phyloP scores from a whole-genome alignment of 2,797 vertebrate genomes.

The Pseudotriccus pelzelni region DNA sequence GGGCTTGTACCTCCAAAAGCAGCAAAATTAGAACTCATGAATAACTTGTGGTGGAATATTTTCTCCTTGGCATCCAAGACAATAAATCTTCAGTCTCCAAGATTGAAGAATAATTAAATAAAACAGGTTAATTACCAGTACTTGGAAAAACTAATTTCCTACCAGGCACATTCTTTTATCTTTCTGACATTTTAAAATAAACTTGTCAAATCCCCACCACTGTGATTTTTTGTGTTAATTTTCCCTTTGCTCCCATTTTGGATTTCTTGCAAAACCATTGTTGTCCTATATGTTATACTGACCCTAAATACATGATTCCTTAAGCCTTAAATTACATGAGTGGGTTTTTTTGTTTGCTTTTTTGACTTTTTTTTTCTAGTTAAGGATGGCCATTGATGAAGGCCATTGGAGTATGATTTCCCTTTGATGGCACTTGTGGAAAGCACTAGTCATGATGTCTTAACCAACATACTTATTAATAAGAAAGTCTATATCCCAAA shows the following conservation, averaged over 20 bases:
- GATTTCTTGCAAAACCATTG: neutral
- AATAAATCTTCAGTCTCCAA: neutral
- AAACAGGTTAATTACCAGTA: neutral
- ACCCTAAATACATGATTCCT: neutral
- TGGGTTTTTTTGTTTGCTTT: rapidly evolving
- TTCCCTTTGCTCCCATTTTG: neutral
- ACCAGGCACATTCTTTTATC: neutral
- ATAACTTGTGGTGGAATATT: neutral
- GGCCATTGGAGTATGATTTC: neutral
- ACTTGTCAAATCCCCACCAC: neutral
- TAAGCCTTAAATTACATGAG: neutral
- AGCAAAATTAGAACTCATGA: neutral
- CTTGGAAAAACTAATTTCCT: neutral
- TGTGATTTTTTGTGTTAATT: neutral
- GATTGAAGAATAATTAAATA: neutral
- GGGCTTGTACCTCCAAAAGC: neutral
- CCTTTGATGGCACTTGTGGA: neutral
- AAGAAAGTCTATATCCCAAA: neutral
- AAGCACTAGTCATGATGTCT: neutral
- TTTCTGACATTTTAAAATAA: neutral
- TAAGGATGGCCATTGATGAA: neutral
- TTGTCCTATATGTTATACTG: neutral
- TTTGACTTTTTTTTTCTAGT: neutral
- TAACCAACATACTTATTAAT: neutral
- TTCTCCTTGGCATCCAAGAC: neutral